Conservation (phyloP, 2,113 vertebrate genomes). For the Aramus guarauna region DNA sequence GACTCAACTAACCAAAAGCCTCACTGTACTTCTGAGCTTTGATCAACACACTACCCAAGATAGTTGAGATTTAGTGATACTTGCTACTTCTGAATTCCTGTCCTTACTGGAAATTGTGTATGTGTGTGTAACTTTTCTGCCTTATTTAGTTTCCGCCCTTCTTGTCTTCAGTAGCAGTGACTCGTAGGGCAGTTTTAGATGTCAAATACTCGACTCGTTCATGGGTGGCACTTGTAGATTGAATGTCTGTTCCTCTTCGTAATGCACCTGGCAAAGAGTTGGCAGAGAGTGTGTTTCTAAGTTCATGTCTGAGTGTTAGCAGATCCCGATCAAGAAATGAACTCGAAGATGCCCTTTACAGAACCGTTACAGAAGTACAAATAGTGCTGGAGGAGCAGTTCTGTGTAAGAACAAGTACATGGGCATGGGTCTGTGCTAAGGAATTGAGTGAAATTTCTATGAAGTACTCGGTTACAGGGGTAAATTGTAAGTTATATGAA, state of each 20-base stretch:
- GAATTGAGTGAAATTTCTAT: background rate
- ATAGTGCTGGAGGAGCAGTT: background rate
- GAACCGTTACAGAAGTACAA: background rate
- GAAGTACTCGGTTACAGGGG: background rate
- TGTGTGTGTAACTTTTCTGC: background rate
- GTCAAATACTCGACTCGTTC: background rate
- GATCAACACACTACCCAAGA: background rate
- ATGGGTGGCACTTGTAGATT: background rate
- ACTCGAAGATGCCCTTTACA: background rate
- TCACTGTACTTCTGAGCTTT: background rate
- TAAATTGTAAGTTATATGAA: rapidly evolving
- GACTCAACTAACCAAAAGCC: background rate
- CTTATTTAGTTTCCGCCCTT: background rate
- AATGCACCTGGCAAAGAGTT: background rate
- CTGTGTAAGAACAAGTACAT: background rate
- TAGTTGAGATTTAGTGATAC: background rate
- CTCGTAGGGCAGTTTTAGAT: background rate
- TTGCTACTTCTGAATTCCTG: background rate
- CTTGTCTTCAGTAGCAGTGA: background rate
- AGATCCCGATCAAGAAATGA: background rate
- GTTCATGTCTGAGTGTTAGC: background rate
- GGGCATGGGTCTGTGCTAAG: background rate
- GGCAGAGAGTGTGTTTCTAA: background rate
- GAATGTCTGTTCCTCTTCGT: background rate
- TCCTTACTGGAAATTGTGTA: background rate